phyloP scores from a whole-genome alignment of 2,888 invertebrate species.

The Charanyca ferruginea region DNA sequence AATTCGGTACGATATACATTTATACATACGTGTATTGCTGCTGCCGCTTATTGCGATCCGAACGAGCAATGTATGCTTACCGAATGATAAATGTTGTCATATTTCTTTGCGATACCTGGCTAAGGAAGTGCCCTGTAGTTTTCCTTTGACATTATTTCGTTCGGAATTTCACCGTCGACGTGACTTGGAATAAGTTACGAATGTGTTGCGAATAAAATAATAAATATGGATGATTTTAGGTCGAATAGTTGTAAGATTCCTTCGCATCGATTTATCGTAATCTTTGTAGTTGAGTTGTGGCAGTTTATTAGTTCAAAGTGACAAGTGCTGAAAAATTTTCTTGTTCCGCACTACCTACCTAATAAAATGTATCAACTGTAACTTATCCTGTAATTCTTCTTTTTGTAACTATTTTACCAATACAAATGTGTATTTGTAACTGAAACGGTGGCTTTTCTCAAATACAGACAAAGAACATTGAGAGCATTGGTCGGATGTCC shows the following conservation, averaged over 20 bases:
- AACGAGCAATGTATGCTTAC: conserved; percentile 57
- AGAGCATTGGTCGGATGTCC: too few relatives aligned
- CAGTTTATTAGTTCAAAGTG: not conserved
- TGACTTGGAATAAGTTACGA: conserved; percentile 28
- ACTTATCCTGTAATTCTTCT: too few relatives aligned
- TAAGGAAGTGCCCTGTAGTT: conserved; percentile 54
- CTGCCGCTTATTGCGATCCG: conserved; percentile 43
- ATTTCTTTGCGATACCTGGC: conserved; percentile 54
- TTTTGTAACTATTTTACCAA: too few relatives aligned
- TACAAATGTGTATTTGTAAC: too few relatives aligned
- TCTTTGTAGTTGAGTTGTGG: conserved; percentile 2
- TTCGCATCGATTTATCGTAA: conserved; percentile 8
- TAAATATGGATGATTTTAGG: conserved; percentile 20
- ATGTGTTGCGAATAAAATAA: conserved; percentile 35
- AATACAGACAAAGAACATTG: too few relatives aligned
- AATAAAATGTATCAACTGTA: not conserved
- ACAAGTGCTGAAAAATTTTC: not conserved
- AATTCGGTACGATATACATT: conserved; percentile 41
- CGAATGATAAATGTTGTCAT: conserved; percentile 60
- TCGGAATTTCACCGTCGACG: conserved; percentile 29
- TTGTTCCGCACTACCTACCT: not conserved
- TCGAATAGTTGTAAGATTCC: not conserved
- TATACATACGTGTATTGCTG: conserved; percentile 37
- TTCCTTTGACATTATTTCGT: conserved; percentile 47
- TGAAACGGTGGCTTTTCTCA: too few relatives aligned